Evolutionary conservation across 1,140 invertebrate species (phyloP).

Genomic region (Ericerus pela): DNA sequence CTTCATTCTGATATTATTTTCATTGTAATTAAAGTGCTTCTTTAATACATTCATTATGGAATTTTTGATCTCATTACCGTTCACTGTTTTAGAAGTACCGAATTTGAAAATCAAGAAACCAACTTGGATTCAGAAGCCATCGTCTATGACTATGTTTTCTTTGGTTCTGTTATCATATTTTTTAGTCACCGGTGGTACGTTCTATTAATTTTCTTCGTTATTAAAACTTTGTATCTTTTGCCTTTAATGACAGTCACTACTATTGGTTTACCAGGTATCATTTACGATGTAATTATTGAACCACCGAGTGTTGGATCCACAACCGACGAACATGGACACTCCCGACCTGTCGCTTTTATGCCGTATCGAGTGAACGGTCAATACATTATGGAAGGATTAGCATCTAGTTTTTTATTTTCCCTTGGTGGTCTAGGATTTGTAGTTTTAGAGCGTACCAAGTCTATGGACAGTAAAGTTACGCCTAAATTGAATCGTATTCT

Average conservation of each 20-base stretch:
- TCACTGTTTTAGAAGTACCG: conserved; percentile 70
- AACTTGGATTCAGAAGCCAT: conserved; percentile 80
- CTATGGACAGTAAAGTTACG: conserved; percentile 47
- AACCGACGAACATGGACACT: conserved; percentile 91
- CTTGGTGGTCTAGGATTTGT: conserved; percentile 93
- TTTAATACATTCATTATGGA: no score
- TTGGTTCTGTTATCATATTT: conserved; percentile 89
- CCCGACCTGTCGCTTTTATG: conserved; percentile 93
- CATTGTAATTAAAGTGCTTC: no score
- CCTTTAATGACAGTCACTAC: background rate
- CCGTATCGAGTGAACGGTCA: conserved; percentile 95
- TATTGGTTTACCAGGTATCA: conserved; percentile 55
- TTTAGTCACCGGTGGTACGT: conserved; percentile 88
- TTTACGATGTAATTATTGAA: conserved; percentile 97
- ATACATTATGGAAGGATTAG: conserved; percentile 97
- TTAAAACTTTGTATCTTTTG: background rate
- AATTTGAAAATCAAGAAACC: conserved; percentile 84
- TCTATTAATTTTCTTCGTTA: conserved; percentile 1
- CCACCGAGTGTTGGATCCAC: conserved; percentile 94
- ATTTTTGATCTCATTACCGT: conserved; percentile 61
- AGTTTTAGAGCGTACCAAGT: conserved; percentile 86
- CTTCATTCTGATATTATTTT: no score
- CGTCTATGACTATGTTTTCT: conserved; percentile 83
- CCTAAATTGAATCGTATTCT: conserved; percentile 85
- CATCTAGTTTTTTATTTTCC: conserved; percentile 91